phyloP scores from a whole-genome alignment of 2,113 vertebrate genomes.

The Lates calcarifer region DNA sequence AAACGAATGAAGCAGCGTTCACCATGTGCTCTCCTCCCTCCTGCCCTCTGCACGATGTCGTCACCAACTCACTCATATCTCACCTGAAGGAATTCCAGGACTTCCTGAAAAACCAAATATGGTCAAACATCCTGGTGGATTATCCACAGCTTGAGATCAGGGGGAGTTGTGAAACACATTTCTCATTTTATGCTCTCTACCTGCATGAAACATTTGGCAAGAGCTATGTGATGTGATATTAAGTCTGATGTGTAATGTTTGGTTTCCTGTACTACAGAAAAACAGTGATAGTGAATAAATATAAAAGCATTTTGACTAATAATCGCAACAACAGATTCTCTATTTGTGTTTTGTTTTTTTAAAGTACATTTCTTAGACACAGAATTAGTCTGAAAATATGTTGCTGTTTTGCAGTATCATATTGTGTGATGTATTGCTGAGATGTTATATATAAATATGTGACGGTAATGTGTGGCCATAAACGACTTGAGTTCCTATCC shows the following conservation, averaged over 20 bases:
- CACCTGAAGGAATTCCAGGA: conserved; percentile 78
- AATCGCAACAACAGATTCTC: too few relatives aligned
- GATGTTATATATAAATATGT: background rate
- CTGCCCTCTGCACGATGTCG: conserved; percentile 18
- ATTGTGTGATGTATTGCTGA: conserved; percentile 13
- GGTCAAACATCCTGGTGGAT: conserved; percentile 66
- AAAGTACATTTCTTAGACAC: background rate
- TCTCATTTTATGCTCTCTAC: conserved; percentile 15
- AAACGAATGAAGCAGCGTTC: conserved; percentile 13
- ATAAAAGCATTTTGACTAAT: too few relatives aligned
- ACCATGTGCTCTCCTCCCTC: conserved; percentile 10
- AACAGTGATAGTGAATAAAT: too few relatives aligned
- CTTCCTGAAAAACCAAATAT: conserved; percentile 82
- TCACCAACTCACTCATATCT: conserved; percentile 58
- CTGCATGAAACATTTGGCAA: background rate
- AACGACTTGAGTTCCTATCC: conserved; percentile 16
- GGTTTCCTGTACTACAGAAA: too few relatives aligned
- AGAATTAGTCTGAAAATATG: background rate
- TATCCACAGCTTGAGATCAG: conserved; percentile 4
- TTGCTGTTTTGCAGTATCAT: background rate
- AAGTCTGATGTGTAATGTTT: background rate
- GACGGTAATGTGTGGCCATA: conserved; percentile 1
- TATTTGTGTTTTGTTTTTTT: too few relatives aligned
- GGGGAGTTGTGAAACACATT: conserved; percentile 56
- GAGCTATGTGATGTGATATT: background rate